Evolutionary conservation across 2,113 vertebrate species (phyloP), one percentile per base, ranked within the genome.

Genomic region (Tamias sibiricus): DNA sequence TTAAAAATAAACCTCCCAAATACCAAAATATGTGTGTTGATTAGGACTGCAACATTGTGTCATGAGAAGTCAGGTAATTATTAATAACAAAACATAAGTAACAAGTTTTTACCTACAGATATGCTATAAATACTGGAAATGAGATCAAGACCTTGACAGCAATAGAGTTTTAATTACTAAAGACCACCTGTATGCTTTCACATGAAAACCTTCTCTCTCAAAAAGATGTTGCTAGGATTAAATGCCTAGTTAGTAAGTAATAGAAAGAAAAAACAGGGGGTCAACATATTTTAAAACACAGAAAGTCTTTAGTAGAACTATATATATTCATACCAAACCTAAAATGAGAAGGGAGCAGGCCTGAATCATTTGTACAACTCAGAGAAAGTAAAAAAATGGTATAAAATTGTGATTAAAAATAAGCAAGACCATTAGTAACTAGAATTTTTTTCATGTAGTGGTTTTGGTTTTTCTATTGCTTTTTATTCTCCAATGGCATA

Each of bases 141-240:
- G 40, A 75, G 26, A 80, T 40, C 16, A 30, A 92, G 40, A 84
- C 47, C 2, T 74, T 90, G 40, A 44, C 40, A 90, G 64, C 2
- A 90, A 52, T 32, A 52, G 6, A 64, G 11, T 84, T 49, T 90
- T 90, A 95, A 62, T 76, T 94, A 72, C 24, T 66, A 7, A 87
- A 80, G 24, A 81, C 8, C 42, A 90, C 6, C 35, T 49, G 49
- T 24, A 44, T 84, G 28, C 47, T 87, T 96, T 90, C 28, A 94
- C 37, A 66, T 8, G 24, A 89, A 90, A 95, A 80, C 8, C 0
- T 68, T 89, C 66, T 76, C 68, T 71, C 37, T 86, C 42, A 95
- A 87, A 95, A 94, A 68, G 28, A 59, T 68, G 40, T 64, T 91
- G 12, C 30, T 86, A 92, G 14, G n/a, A 92, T 86, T 92, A 87